phyloP scores from a whole-genome alignment of 30 jellyfish, hydroid and myxozoan species.

The Phacellophora camtschatica region DNA sequence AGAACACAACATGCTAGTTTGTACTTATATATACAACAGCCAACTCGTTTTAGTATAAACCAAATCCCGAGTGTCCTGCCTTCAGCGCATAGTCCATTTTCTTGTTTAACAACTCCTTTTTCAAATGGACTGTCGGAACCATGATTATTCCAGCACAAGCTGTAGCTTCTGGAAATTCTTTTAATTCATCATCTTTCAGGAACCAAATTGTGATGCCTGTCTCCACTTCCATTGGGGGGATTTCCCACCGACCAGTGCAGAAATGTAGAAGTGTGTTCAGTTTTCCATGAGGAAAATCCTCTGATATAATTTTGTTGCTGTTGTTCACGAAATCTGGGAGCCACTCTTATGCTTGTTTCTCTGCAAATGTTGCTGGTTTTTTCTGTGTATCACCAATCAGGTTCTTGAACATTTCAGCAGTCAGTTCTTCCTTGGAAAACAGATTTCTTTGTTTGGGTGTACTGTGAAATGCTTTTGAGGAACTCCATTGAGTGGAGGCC shows the following conservation, averaged over 20 bases:
- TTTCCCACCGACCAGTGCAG: constrained; percentile 17
- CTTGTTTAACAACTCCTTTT: not conserved
- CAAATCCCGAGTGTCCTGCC: constrained; percentile 11
- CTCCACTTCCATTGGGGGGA: not conserved
- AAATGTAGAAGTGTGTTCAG: constrained; percentile 18
- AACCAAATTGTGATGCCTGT: not conserved
- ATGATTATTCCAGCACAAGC: constrained; percentile 14
- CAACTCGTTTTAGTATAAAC: not conserved
- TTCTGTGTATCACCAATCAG: constrained; percentile 5
- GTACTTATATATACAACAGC: not conserved
- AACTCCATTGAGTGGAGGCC: constrained; percentile 2
- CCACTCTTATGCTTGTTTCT: constrained; percentile 27
- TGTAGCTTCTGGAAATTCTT: constrained; percentile 10
- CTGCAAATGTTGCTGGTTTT: constrained; percentile 4
- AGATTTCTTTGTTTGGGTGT: too few species aligned
- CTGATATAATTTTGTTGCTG: not conserved
- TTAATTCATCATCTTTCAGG: constrained; percentile 16
- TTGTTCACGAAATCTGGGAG: not conserved
- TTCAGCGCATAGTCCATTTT: constrained; percentile 6
- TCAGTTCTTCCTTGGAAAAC: not conserved
- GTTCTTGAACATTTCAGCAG: not conserved
- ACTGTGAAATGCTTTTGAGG: too few species aligned
- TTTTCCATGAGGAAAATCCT: constrained; percentile 14
- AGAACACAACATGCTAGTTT: not conserved
- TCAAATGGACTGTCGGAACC: constrained; percentile 19